Percentiles rank a stretch among this genome's conserved stretches.
Evolutionary conservation across 2,888 invertebrate genomes (phyloP).

Genomic region (Polymixis lichenea): DNA sequence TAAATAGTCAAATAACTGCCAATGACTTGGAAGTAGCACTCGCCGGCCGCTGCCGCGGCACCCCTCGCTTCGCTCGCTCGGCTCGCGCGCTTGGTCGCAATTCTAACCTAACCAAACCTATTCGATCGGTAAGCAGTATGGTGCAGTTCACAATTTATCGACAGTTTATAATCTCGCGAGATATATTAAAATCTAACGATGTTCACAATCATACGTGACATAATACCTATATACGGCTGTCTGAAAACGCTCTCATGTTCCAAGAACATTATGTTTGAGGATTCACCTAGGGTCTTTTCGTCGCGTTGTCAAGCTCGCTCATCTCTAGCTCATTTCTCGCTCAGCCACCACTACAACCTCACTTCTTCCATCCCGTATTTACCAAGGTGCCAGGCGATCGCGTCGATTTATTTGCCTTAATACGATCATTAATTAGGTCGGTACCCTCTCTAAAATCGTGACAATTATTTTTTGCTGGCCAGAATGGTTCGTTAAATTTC

Average conservation of each 20-base stretch:
- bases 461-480: conserved; percentile 31
- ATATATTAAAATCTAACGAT: no score
- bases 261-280: not conserved
- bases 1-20: no score
- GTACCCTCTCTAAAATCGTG: conserved; percentile 37
- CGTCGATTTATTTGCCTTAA: conserved; percentile 56
- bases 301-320: conserved; percentile 12
- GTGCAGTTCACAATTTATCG: no score
- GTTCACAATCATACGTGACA: no score
- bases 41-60: no score
- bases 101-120: no score
- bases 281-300: not conserved
- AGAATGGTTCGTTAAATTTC: not conserved
- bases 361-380: conserved; percentile 4
- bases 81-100: no score
- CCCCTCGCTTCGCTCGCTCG: no score
- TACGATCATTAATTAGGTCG: conserved; percentile 45
- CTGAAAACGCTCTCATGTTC: not conserved
- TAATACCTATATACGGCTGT: no score
- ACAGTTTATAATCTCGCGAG: no score
- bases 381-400: conserved; percentile 19
- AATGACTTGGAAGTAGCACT: no score
- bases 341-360: not conserved
- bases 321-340: conserved; percentile 35
- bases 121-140: no score